These are phyloP conservation scores for Periparus ater DNA, from an alignment of 2,797 vertebrate species.

Conservation along the genomic window DNA sequence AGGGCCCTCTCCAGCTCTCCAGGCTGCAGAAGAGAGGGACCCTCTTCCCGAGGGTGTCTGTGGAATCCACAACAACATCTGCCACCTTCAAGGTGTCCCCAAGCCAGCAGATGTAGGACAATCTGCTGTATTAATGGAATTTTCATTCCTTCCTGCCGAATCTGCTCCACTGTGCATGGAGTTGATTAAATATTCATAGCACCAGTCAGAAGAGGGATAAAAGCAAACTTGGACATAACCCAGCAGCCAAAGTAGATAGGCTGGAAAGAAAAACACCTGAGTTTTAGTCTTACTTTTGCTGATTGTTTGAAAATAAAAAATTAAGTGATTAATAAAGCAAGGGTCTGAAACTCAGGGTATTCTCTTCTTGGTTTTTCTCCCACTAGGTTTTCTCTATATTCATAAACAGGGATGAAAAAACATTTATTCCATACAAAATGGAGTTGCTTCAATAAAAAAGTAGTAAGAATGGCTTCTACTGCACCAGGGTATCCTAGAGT, in stretches of 20 bases:
- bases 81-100: slow-evolving; percentile 29
- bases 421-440: background rate
- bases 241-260: background rate
- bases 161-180: slow-evolving; percentile 1
- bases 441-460: background rate
- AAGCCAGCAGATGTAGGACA: slow-evolving; percentile 16
- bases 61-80: background rate
- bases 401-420: background rate
- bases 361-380: background rate
- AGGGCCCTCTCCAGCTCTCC: background rate
- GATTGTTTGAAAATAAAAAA: background rate
- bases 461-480: background rate
- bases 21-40: background rate
- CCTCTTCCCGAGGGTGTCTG: background rate
- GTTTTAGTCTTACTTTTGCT: background rate
- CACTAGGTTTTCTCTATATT: background rate
- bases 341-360: background rate
- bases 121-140: slow-evolving; percentile 11
- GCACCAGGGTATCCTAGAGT: background rate
- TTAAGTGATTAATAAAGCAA: background rate
- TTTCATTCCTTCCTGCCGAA: slow-evolving; percentile 33
- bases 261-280: background rate
- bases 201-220: slow-evolving; percentile 49
- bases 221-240: slow-evolving; percentile 58
- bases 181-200: slow-evolving; percentile 61